These are phyloP conservation scores for Epinephelus malabaricus DNA, from an alignment of 2,797 vertebrate genomes.

Conservation along the genomic window DNA sequence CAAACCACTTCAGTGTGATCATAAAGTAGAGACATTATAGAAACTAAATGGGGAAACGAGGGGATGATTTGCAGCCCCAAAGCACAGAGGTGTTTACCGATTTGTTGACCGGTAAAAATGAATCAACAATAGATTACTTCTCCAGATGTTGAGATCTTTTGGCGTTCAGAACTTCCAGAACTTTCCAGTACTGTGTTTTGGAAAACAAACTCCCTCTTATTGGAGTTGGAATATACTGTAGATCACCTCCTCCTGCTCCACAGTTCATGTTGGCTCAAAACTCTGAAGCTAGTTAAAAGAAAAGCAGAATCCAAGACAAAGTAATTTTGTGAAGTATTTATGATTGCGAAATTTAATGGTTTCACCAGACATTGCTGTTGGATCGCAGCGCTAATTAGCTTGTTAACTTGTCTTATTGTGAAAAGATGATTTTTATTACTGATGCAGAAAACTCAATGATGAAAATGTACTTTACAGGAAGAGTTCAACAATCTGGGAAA, in stretches of 20 bases:
- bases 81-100: neutral
- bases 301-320: conserved; percentile 1
- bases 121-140: neutral
- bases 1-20: neutral
- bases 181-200: conserved; percentile 28
- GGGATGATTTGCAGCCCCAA: neutral
- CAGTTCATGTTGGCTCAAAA: neutral
- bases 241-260: conserved; percentile 17
- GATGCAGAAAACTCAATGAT: neutral
- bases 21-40: neutral
- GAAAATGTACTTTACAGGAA: neutral
- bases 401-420: neutral
- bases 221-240: neutral
- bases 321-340: neutral
- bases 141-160: conserved; percentile 42
- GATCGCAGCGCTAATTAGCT: neutral
- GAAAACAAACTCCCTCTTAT: conserved; percentile 7
- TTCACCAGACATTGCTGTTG: conserved; percentile 2
- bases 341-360: neutral
- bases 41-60: neutral
- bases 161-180: neutral
- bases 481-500: neutral
- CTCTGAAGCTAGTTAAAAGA: neutral
- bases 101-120: neutral
- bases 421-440: neutral